Evolutionary conservation across 2,113 vertebrate genomes (phyloP).

Genomic region (Halcyon senegalensis): DNA sequence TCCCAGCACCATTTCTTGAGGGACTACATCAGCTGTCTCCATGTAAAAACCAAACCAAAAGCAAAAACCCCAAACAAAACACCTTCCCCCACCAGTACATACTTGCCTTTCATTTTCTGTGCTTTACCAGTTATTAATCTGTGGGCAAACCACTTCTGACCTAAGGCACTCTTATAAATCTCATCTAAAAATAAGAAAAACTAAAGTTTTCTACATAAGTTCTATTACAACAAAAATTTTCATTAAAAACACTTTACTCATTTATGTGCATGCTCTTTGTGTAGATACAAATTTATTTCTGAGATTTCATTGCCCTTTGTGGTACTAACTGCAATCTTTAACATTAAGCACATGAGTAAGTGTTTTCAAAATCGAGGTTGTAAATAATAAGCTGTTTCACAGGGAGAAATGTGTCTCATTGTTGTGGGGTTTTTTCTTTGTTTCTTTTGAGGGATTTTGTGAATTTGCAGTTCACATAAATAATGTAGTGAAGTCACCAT

Average conservation of each 20-base stretch:
- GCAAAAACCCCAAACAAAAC: background rate
- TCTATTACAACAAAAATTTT: background rate
- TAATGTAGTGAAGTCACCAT: background rate
- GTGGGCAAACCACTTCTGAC: background rate
- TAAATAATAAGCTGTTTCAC: slow-evolving; percentile 42
- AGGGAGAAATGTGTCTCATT: background rate
- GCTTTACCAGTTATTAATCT: background rate
- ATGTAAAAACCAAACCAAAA: background rate
- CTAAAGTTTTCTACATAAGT: background rate
- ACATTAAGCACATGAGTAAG: background rate
- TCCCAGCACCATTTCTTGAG: background rate
- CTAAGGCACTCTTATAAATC: background rate
- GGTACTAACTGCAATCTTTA: slow-evolving; percentile 20
- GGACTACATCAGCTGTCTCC: background rate
- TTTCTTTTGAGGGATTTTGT: slow-evolving; percentile 55
- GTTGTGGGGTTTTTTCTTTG: slow-evolving; percentile 41
- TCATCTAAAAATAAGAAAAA: background rate
- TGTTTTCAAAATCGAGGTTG: slow-evolving; percentile 20
- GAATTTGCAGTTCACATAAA: slow-evolving; percentile 48
- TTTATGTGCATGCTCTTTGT: background rate
- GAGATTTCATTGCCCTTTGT: slow-evolving; percentile 22
- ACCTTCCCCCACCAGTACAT: background rate
- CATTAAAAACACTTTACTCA: background rate
- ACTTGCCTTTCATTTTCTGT: background rate
- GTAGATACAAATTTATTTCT: background rate